Evolutionary conservation across 1,140 invertebrate genomes (phyloP).

Genomic region (Trinorchestia longiramus): DNA sequence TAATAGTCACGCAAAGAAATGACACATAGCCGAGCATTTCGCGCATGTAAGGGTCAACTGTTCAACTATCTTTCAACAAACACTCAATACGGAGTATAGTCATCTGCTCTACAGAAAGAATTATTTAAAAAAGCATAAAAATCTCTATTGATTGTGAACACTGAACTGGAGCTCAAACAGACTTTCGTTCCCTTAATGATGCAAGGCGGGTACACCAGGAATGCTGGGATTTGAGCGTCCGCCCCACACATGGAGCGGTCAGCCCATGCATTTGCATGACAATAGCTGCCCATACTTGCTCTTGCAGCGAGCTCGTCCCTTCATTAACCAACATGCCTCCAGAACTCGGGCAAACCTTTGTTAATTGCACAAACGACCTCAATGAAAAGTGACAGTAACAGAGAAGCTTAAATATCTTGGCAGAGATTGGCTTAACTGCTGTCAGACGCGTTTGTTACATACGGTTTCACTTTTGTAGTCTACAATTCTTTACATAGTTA

Average conservation of each 20-base stretch:
- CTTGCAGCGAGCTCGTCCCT: neutral
- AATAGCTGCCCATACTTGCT: neutral
- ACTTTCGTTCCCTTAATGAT: neutral
- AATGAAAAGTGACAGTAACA: neutral
- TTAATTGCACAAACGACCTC: neutral
- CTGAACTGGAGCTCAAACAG: neutral
- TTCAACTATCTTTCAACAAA: neutral
- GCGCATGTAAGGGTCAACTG: too few relatives aligned
- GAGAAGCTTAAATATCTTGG: neutral
- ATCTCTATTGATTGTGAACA: neutral
- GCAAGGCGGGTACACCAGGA: neutral
- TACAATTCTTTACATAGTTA: neutral
- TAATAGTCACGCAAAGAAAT: neutral
- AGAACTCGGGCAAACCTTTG: neutral
- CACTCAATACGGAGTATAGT: neutral
- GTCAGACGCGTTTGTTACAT: neutral
- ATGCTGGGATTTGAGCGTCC: neutral
- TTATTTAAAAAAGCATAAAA: neutral
- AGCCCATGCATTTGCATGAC: neutral
- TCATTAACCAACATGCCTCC: neutral
- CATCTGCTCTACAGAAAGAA: neutral
- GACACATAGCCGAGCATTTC: neutral
- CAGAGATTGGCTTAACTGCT: neutral
- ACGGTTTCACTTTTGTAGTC: neutral
- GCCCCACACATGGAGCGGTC: neutral